Conservation (phyloP, 92 coral and sea anemone genomes). For the Zoanthus solanderi region DNA sequence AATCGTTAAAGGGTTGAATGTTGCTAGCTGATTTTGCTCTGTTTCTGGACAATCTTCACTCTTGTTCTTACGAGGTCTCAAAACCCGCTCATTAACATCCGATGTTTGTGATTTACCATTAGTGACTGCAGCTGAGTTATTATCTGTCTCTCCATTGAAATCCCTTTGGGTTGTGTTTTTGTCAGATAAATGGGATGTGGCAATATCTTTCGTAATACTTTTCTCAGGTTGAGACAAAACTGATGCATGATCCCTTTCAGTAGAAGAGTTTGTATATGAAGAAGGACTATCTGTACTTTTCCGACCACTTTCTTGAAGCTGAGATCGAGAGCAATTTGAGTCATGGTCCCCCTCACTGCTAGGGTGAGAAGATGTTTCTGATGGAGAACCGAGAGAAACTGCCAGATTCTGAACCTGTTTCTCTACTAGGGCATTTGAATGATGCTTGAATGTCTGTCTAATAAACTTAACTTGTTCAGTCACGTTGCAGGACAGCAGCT, state of each 20-base stretch:
- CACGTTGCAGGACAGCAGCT: slow-evolving; percentile 52
- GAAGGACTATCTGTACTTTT: background rate
- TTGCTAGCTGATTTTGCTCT: slow-evolving; percentile 59
- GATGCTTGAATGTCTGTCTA: slow-evolving; percentile 54
- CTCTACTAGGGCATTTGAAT: slow-evolving; percentile 42
- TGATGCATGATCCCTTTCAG: background rate
- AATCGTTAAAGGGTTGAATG: slow-evolving; percentile 88
- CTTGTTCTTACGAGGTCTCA: slow-evolving; percentile 38
- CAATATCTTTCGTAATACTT: background rate
- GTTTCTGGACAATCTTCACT: slow-evolving; percentile 6
- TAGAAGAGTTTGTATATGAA: background rate
- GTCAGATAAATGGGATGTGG: background rate
- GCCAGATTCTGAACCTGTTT: slow-evolving; percentile 44
- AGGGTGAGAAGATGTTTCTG: slow-evolving; percentile 3
- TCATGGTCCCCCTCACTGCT: background rate
- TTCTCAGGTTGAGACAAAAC: background rate
- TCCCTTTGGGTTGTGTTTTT: background rate
- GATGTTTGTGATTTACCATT: background rate
- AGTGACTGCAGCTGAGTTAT: background rate
- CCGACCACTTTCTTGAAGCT: background rate
- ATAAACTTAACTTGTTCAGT: slow-evolving; percentile 71
- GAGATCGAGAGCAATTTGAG: background rate
- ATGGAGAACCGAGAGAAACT: slow-evolving; percentile 18
- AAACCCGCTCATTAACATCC: background rate
- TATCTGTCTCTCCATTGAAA: background rate